phyloP scores from a whole-genome alignment of 2,888 invertebrate species.

The Mesorhabditis sp. region DNA sequence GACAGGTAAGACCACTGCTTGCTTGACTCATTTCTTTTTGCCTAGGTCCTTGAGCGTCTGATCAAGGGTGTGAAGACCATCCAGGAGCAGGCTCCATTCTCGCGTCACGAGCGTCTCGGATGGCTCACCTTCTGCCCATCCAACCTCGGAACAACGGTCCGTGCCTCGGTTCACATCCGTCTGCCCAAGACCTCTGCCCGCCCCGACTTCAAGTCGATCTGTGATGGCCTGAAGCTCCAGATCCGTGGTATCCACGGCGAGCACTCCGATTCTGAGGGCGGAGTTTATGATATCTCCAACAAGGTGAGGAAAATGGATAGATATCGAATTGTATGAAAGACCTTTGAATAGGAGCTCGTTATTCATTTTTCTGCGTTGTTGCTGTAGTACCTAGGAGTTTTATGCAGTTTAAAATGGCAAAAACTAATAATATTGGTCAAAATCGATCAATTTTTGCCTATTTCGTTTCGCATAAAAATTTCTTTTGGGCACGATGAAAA shows the following conservation, averaged over 20 bases:
- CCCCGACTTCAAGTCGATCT: slow-evolving; percentile 66
- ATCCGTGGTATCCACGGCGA: slow-evolving; percentile 71
- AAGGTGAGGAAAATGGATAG: slow-evolving; percentile 59
- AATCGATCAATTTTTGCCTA: too few species aligned
- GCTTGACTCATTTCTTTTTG: neutral
- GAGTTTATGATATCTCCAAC: slow-evolving; percentile 78
- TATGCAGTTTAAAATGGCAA: too few species aligned
- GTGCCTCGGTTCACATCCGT: slow-evolving; percentile 89
- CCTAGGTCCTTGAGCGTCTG: slow-evolving; percentile 53
- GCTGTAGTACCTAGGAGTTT: too few species aligned
- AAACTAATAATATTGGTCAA: too few species aligned
- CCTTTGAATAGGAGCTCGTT: too few species aligned
- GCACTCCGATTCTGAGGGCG: slow-evolving; percentile 92
- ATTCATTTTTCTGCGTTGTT: too few species aligned
- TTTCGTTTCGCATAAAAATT: too few species aligned
- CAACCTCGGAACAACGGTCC: slow-evolving; percentile 75
- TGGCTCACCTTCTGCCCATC: slow-evolving; percentile 81
- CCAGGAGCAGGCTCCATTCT: slow-evolving; percentile 79
- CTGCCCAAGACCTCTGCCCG: slow-evolving; percentile 70
- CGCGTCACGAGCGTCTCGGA: slow-evolving; percentile 75
- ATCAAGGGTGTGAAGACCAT: slow-evolving; percentile 80
- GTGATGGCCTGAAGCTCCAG: slow-evolving; percentile 76
- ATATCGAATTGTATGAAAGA: too few species aligned
- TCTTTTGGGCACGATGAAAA: too few species aligned
- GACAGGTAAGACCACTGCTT: slow-evolving; percentile 60